These are phyloP conservation scores for Eulemur mongoz DNA, from an alignment of 2,797 vertebrate genomes.

Conservation along the genomic window DNA sequence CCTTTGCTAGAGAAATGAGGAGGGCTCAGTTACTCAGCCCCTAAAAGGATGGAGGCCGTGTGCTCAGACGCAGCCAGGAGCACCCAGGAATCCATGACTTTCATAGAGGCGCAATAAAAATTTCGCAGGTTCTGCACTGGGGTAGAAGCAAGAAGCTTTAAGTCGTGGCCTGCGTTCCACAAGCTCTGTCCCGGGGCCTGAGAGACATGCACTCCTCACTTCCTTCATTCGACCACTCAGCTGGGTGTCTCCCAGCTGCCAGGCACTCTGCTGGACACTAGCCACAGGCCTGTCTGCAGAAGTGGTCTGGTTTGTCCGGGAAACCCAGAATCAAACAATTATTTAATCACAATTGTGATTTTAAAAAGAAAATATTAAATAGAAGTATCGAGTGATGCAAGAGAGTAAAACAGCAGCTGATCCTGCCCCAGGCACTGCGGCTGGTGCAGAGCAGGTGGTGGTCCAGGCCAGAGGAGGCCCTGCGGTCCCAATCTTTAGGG, in stretches of 20 bases:
- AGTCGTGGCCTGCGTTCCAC: not conserved
- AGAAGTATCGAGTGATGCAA: not conserved
- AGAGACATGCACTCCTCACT: not conserved
- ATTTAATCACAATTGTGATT: not conserved
- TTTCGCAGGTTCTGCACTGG: not conserved
- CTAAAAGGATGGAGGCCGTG: not conserved
- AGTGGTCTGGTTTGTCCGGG: not conserved
- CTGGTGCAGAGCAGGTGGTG: not conserved
- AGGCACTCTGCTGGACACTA: not conserved
- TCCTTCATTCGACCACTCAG: not conserved
- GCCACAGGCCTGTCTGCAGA: not conserved
- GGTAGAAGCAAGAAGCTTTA: not conserved
- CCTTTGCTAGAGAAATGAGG: not conserved
- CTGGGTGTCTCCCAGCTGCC: no score
- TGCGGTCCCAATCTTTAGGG: not conserved
- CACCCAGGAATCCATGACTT: not conserved
- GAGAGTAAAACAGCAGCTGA: not conserved
- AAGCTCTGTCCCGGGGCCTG: fast-evolving
- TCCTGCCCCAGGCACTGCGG: not conserved
- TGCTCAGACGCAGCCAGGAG: not conserved
- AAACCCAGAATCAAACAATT: not conserved
- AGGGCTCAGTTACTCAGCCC: not conserved
- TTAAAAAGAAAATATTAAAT: not conserved
- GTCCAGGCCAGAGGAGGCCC: not conserved
- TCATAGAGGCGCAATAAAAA: not conserved